A percentile compares a stretch with the other conserved stretches of the same genome.
Evolutionary conservation across 1,140 invertebrate genomes (phyloP).

Genomic region (Eriosoma lanigerum): DNA sequence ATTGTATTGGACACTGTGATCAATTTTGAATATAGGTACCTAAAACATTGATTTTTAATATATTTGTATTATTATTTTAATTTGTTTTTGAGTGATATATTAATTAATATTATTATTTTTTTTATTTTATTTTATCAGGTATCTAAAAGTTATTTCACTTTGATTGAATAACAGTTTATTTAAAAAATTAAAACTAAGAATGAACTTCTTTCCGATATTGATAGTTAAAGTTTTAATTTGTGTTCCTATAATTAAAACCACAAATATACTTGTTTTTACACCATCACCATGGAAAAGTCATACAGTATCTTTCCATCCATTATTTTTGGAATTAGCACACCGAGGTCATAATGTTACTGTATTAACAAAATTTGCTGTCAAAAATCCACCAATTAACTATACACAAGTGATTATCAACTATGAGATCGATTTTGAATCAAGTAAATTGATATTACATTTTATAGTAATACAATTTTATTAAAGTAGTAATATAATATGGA

Average conservation of each 20-base stretch:
- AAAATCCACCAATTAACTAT: conserved; percentile 19
- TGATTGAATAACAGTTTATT: background rate
- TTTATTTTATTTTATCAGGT: background rate
- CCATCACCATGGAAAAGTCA: conserved; percentile 57
- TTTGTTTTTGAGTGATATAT: too few relatives aligned
- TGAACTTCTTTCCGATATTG: background rate
- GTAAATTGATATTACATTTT: background rate
- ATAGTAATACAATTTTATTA: too few relatives aligned
- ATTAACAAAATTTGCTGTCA: conserved; percentile 51
- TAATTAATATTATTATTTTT: background rate
- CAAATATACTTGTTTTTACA: conserved; percentile 57
- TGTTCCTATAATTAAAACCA: background rate
- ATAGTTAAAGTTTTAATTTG: background rate
- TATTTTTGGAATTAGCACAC: conserved; percentile 56
- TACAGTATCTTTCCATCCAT: conserved; percentile 57
- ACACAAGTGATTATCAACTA: conserved; percentile 8
- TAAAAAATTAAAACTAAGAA: background rate
- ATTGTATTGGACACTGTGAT: too few relatives aligned
- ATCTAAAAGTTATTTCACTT: background rate
- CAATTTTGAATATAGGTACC: too few relatives aligned
- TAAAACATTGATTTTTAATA: too few relatives aligned
- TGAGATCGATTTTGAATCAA: background rate
- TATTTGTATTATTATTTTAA: too few relatives aligned
- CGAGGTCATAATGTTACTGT: conserved; percentile 57
- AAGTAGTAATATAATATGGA: too few relatives aligned